Base-by-base conservation (phyloP, 2,888 invertebrate genomes). In the Tortrix viridana region DNA sequence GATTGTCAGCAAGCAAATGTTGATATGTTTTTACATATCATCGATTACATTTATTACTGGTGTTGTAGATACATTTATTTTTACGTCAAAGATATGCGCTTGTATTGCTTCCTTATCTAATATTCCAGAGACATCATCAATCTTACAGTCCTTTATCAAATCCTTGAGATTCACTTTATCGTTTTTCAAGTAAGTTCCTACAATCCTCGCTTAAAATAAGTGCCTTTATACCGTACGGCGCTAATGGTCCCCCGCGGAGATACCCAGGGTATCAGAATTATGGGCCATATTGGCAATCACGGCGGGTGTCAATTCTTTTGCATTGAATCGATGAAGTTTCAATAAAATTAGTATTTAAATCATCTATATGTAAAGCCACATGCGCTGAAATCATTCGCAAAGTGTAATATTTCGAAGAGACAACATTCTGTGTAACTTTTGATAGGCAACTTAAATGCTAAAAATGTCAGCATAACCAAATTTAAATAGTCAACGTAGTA, bases 241-340 rank as follows among this genome's bases (percentile, higher is more conserved):
- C 52, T 69, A 68, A 70, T 68, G 66, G 68, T 62, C 32, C 58
- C 69, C 68, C 55, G 64, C 38, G 26, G 63, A 7, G 66, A 46
- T 16, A 16, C 50, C 49, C 43, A 48, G 65, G 57, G 54, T 54
- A 53, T 46, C 55, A 50, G 60, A 49, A 22, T 48, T 65, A 65
- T 53, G 50, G 57, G 61, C 26, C 49, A 53, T 62, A 62, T 60
- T 44, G 53, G 19, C 19, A 47, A 26, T 26, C 68, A 4, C 59
- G 43, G 50, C 66, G 68, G 47, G 65, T 47, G 50, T 38, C 47
- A 26, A 57, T 52, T 57, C 41, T 57, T 47, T 56, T 50, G 61
- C 66, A 66, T 65, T 60, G 41, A 64, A 66, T 62, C 66, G 58
- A 55, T 58, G 53, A 54, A 58, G 55, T 18, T 32, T 37, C 22